Conservation (phyloP, 1,140 invertebrate genomes). For the Ditylenchus dipsaci region DNA sequence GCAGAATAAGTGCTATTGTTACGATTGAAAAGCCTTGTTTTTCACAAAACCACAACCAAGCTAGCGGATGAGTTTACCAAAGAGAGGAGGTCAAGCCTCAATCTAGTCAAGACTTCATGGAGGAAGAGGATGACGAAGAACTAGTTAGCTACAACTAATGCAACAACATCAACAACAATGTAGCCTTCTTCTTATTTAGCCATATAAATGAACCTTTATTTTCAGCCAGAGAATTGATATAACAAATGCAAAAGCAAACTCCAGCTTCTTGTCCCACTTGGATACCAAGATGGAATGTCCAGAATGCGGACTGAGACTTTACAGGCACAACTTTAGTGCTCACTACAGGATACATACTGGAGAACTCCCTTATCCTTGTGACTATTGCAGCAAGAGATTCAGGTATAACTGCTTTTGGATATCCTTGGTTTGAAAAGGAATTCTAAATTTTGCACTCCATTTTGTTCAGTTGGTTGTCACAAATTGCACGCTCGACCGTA, state of each 20-base stretch:
- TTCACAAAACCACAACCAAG: not conserved
- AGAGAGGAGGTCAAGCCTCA: not conserved
- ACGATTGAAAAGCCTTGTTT: not conserved
- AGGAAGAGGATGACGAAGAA: not conserved
- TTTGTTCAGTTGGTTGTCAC: no score
- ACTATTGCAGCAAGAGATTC: slow-evolving; percentile 58
- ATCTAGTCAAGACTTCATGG: not conserved
- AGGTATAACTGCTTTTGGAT: slow-evolving; percentile 27
- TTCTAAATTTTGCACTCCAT: not conserved
- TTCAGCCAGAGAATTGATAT: not conserved
- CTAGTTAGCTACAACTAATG: no score
- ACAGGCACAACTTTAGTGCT: slow-evolving; percentile 50
- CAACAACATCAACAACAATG: no score
- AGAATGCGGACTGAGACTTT: slow-evolving; percentile 46
- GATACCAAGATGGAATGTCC: slow-evolving; percentile 55
- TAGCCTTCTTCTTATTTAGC: no score
- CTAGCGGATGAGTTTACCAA: not conserved
- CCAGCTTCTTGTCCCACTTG: not conserved
- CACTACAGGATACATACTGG: slow-evolving; percentile 59
- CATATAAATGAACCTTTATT: not conserved
- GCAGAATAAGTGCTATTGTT: not conserved
- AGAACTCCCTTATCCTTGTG: slow-evolving; percentile 59
- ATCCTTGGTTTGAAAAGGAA: not conserved
- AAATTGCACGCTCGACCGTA: no score
- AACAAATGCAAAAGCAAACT: not conserved